A percentile compares a stretch with the other conserved stretches of the same genome.
phyloP scores from a whole-genome alignment of 2,113 vertebrate species.

The Mesoclemmys tuberculata region DNA sequence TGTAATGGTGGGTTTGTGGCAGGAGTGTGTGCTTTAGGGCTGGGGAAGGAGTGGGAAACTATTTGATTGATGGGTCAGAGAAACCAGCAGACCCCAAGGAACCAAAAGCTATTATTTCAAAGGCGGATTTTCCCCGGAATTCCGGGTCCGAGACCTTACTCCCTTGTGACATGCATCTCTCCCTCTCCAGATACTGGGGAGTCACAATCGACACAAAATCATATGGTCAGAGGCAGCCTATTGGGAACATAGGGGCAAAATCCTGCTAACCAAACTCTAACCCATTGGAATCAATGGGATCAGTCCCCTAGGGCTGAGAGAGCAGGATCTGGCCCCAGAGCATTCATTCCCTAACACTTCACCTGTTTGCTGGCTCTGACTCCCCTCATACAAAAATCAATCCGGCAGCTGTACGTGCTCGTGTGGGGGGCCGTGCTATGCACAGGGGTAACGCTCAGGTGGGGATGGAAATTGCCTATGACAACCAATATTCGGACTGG shows the following conservation, averaged over 20 bases:
- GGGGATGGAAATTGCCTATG: neutral
- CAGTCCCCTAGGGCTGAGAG: fast-evolving
- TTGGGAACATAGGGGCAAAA: neutral
- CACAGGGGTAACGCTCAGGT: neutral
- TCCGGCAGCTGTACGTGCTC: too few species aligned
- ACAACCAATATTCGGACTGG: neutral
- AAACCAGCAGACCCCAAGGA: neutral
- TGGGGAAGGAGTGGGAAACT: neutral
- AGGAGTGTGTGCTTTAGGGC: neutral
- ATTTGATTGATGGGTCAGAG: neutral
- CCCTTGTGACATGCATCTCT: neutral
- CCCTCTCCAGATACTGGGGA: neutral
- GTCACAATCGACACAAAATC: neutral
- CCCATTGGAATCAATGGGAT: neutral
- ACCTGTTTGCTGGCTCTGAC: neutral
- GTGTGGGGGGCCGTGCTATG: neutral
- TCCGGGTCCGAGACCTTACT: neutral
- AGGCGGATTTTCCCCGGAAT: neutral
- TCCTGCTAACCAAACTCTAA: neutral
- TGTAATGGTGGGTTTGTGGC: neutral
- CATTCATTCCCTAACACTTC: neutral
- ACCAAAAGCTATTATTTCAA: neutral
- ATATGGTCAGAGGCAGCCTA: neutral
- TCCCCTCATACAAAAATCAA: neutral
- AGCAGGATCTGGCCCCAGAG: fast-evolving